Evolutionary conservation across 1,140 invertebrate species (phyloP), one percentile per base, ranked within the genome.

Genomic region (Brachionus koreanus): DNA sequence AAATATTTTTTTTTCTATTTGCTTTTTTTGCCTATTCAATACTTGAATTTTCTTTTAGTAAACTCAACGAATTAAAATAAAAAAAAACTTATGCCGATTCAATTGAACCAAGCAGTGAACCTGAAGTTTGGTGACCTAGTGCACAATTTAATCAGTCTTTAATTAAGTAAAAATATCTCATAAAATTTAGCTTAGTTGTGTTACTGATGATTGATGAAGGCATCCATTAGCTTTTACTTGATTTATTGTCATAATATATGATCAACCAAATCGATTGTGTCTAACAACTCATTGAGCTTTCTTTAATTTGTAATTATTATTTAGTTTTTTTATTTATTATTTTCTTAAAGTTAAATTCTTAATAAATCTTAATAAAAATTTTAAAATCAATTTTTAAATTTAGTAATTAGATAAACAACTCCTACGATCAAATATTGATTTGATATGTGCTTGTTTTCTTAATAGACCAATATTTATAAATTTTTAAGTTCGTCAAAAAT

Each of bases 391-490:
- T 19, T 57, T 57, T 57, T n/a, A 19, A 19, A 19, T 57, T 49
- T 57, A 57, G 16, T 57, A 57, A 57, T 57, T 57, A 57, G 49
- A 57, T 57, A n/a, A 57, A 57, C 49, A 57, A 57, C 49, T 57
- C 49, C 49, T 57, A 57, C 49, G 49, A 19, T 25, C 19, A 57
- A 57, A 57, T 57, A 57, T 57, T 57, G 49, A 57, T 57, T 57
- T 57, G 49, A 23, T 57, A 57, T 23, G 19, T 57, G 16, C 49
- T 19, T 57, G n/a, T 57, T 5, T 19, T 29, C 3, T 29, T 29
- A 29, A 19, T 23, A 7, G 6, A 57, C 16, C 49, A 57, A 57
- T 57, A 57, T 57, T 57, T 57, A 57, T 7, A 57, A 23, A 19
- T 57, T 57, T 25, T 57, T 23, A 25, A 57, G 49, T 57, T 19